Evolutionary conservation across 2,888 invertebrate species (phyloP).

Genomic region (Lycophotia porphyrea): DNA sequence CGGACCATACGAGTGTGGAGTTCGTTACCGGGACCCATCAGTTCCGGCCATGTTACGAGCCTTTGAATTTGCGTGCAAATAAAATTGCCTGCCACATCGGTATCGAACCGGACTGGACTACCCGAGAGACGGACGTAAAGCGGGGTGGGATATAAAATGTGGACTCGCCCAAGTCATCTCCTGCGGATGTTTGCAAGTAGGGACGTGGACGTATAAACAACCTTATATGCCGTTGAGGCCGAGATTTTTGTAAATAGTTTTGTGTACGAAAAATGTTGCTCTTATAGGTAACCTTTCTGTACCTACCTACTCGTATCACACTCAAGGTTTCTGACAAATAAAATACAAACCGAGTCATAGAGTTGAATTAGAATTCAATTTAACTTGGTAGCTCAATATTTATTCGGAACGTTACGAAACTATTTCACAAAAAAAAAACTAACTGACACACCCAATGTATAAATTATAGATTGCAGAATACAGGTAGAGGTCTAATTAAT

Average conservation of each 20-base stretch:
- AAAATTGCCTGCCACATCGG: constrained; percentile 80
- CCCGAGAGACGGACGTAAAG: constrained; percentile 77
- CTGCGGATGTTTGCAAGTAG: constrained; percentile 79
- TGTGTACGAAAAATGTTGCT: constrained; percentile 56
- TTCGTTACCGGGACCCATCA: constrained; percentile 80
- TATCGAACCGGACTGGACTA: constrained; percentile 73
- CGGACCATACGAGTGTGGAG: constrained; percentile 73
- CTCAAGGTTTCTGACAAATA: constrained; percentile 13
- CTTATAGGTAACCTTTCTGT: constrained; percentile 38
- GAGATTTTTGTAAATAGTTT: constrained; percentile 67
- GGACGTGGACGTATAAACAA: constrained; percentile 69
- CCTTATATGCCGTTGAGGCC: constrained; percentile 55
- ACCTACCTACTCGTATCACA: not conserved
- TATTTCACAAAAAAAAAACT: not conserved
- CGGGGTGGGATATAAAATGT: constrained; percentile 80
- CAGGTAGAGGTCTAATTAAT: not conserved
- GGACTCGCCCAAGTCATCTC: constrained; percentile 82
- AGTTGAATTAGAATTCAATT: constrained; percentile 13
- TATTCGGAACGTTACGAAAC: not conserved
- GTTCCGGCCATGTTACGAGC: constrained; percentile 80
- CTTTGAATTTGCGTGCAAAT: constrained; percentile 86
- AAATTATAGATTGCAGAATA: not conserved
- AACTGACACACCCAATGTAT: not conserved
- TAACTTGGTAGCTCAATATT: not conserved
- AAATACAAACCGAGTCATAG: not conserved